Percentiles rank a stretch among this genome's conserved stretches.
Evolutionary conservation across 1,140 invertebrate species (phyloP).

Genomic region (Drosophila mauritiana): DNA sequence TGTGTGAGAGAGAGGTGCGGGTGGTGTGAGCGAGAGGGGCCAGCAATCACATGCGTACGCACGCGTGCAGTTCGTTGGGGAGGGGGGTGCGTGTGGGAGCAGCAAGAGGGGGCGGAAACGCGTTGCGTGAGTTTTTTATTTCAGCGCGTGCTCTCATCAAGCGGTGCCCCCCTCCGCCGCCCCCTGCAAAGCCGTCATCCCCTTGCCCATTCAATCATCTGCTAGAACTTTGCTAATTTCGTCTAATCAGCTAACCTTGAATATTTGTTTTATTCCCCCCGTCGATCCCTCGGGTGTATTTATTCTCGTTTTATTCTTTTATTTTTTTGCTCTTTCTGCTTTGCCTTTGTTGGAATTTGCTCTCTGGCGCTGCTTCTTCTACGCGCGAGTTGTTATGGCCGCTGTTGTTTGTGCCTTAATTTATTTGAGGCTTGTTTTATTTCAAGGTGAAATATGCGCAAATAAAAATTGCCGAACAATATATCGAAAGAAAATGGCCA

Average conservation of each 20-base stretch:
- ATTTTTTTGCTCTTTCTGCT: conserved; percentile 11
- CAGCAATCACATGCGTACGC: conserved; percentile 56
- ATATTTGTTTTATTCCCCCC: conserved; percentile 62
- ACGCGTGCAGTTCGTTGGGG: conserved; percentile 30
- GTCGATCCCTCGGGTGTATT: conserved; percentile 42
- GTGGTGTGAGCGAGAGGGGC: neutral
- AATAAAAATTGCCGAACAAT: conserved; percentile 56
- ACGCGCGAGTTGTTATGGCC: conserved; percentile 49
- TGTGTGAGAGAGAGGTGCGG: neutral
- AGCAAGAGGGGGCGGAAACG: neutral
- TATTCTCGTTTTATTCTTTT: conserved; percentile 56
- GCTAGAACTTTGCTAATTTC: conserved; percentile 81
- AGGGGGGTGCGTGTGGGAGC: neutral
- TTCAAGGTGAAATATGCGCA: conserved; percentile 80
- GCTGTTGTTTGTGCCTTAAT: conserved; percentile 63
- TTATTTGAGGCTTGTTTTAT: conserved; percentile 76
- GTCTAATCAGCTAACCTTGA: conserved; percentile 83
- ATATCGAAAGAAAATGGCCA: conserved; percentile 51
- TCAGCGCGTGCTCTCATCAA: conserved; percentile 72
- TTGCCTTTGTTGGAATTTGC: conserved; percentile 56
- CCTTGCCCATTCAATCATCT: conserved; percentile 58
- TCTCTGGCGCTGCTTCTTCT: conserved; percentile 37
- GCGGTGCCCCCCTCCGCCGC: neutral
- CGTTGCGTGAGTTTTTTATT: conserved; percentile 72
- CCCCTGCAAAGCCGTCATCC: neutral